Evolutionary conservation across 1,140 invertebrate genomes (phyloP), one percentile per base, ranked within the genome.

Genomic region (Drosophila tristis): DNA sequence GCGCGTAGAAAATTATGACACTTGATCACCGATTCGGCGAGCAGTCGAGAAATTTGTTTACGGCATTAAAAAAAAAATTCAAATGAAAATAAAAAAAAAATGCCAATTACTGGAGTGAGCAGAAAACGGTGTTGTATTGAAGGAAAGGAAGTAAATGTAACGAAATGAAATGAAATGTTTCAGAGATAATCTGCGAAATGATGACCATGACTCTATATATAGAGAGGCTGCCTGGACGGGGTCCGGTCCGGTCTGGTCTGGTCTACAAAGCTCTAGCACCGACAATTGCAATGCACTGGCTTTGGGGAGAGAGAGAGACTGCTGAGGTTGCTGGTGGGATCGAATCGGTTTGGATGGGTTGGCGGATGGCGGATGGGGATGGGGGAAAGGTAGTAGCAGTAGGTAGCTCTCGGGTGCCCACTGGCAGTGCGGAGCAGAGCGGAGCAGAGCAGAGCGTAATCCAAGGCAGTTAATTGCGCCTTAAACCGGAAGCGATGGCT

Each of bases 401-500:
- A 49, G 35, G 15, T 6, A 50, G 25, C 25, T 39, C 11, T 13
- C 25, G 11, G 20, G 23, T 55, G 60, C 50, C 60, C 60, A 63
- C 50, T 63, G 67, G 67, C 67, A 71, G 35, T 5, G 11, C 11
- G 11, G 31, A 43, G 57, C 50, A 45, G 56, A 53, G 45, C n/a
- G 58, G 56, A 31, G 29, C n/a, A 48, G 43, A 48, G 68, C 55
- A 70, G 62, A 70, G 80, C 84, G 84, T 87, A 89, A 87, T 89
- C 84, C 84, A 80, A 90, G 80, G 66, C 67, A 74, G 85, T 89
- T 90, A 90, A 89, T 89, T 90, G 84, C 85, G 84, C 68, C 85
- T 89, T 84, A 89, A 89, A 90, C 84, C 84, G 84, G 84, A 89
- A 89, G 85, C 84, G 85, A 84, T 89, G 85, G 84, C 86, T 89